phyloP scores from a whole-genome alignment of 2,113 vertebrate genomes.

The Pogonocichla stellata region DNA sequence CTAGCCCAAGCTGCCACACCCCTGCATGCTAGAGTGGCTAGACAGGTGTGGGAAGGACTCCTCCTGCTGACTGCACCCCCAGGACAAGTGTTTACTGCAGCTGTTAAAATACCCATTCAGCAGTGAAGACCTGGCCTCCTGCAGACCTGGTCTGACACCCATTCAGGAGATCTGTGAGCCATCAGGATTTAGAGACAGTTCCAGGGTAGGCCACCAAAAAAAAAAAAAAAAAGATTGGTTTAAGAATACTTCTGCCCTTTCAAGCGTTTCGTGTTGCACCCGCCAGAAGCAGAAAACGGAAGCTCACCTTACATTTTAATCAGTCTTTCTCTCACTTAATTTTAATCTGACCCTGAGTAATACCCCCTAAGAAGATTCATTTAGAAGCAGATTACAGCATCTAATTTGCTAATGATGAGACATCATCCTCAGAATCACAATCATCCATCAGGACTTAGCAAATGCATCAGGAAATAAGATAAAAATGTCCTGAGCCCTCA shows the following conservation, averaged over 20 bases:
- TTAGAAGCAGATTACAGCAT: slow-evolving; percentile 62
- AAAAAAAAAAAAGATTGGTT: neutral
- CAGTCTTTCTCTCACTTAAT: slow-evolving; percentile 43
- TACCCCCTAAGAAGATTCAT: slow-evolving; percentile 67
- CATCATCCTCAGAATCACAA: slow-evolving; percentile 58
- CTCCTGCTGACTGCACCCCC: neutral
- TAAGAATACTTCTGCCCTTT: slow-evolving; percentile 39
- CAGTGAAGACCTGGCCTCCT: neutral
- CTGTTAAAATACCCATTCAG: neutral
- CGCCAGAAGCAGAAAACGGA: neutral
- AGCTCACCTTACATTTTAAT: slow-evolving; percentile 58
- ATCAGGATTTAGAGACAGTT: neutral
- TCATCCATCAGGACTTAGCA: neutral
- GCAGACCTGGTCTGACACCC: neutral
- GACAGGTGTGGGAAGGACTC: neutral
- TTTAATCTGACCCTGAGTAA: slow-evolving; percentile 67
- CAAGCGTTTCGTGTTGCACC: neutral
- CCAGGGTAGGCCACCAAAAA: neutral
- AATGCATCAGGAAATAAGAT: neutral
- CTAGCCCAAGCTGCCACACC: neutral
- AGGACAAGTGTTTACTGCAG: neutral
- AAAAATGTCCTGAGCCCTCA: neutral
- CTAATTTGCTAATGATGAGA: slow-evolving; percentile 65
- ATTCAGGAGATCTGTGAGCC: neutral
- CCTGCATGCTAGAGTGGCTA: neutral